A percentile compares a stretch with the other conserved stretches of the same genome.
Conservation (phyloP, 2,888 invertebrate species). For the Cerastis rubricosa region DNA sequence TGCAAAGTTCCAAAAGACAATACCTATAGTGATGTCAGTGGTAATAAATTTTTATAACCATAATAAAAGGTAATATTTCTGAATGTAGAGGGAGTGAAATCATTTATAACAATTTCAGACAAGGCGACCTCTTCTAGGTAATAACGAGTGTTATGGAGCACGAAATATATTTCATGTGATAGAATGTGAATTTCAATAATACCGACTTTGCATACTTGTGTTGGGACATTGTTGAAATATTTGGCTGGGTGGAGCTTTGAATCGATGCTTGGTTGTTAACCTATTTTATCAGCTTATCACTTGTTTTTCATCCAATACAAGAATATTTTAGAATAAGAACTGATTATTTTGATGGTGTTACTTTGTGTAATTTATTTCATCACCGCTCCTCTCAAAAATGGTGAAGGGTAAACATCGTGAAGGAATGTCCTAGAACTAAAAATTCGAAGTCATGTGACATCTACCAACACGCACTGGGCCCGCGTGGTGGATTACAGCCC, state of each 20-base stretch:
- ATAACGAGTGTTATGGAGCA: conserved; percentile 61
- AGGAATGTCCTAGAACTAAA: too few relatives aligned
- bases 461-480: too few relatives aligned
- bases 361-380: too few relatives aligned
- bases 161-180: conserved; percentile 59
- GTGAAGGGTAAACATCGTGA: too few relatives aligned
- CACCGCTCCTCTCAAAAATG: too few relatives aligned
- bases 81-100: conserved; percentile 56
- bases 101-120: conserved; percentile 64
- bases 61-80: conserved; percentile 63
- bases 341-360: not conserved
- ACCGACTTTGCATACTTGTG: conserved; percentile 33
- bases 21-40: conserved; percentile 42
- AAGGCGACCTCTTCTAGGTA: conserved; percentile 60
- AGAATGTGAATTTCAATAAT: conserved; percentile 62
- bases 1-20: conserved; percentile 46
- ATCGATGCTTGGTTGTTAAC: conserved; percentile 26
- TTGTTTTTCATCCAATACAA: not conserved
- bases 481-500: too few relatives aligned
- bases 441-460: too few relatives aligned
- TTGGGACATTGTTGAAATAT: conserved; percentile 36
- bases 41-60: conserved; percentile 61
- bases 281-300: not conserved
- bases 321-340: not conserved
- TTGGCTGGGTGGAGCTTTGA: conserved; percentile 20